Evolutionary conservation across 2,888 invertebrate species (phyloP).

Genomic region (Philereme transversata): DNA sequence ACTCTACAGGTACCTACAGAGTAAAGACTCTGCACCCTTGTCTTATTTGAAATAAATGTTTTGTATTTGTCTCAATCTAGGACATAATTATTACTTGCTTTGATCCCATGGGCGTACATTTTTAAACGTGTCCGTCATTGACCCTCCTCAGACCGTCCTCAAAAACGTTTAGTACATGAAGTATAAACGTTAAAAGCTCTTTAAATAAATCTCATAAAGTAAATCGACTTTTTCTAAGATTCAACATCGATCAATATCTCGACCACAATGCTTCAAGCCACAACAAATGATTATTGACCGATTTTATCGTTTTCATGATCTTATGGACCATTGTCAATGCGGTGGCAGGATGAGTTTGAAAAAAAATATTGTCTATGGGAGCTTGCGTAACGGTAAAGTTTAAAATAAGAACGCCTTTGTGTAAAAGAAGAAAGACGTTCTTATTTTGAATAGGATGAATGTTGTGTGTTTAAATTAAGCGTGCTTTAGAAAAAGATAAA

Average conservation of each 20-base stretch:
- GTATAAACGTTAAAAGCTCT: no score
- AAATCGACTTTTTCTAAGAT: constrained; percentile 62
- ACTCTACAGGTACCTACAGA: no score
- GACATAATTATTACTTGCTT: no score
- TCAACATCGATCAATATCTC: constrained; percentile 64
- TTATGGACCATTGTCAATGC: constrained; percentile 62
- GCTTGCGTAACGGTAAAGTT: constrained; percentile 52
- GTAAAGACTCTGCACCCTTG: no score
- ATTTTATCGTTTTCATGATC: constrained; percentile 72
- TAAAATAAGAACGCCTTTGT: constrained; percentile 20
- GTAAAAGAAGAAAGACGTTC: constrained; percentile 10
- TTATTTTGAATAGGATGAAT: constrained; percentile 28
- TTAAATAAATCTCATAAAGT: constrained; percentile 48
- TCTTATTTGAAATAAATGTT: no score
- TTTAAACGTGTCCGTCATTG: no score
- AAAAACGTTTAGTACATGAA: no score
- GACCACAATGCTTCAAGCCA: constrained; percentile 61
- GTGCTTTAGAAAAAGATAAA: not conserved
- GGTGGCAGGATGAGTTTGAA: constrained; percentile 61
- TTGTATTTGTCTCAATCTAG: no score
- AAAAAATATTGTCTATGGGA: constrained; percentile 51
- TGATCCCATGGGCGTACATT: no score
- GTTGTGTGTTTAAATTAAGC: constrained; percentile 6
- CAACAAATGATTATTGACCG: constrained; percentile 70
- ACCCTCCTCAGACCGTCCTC: no score